Conservation (phyloP, 2,113 vertebrate genomes). For the Peromyscus maniculatus region DNA sequence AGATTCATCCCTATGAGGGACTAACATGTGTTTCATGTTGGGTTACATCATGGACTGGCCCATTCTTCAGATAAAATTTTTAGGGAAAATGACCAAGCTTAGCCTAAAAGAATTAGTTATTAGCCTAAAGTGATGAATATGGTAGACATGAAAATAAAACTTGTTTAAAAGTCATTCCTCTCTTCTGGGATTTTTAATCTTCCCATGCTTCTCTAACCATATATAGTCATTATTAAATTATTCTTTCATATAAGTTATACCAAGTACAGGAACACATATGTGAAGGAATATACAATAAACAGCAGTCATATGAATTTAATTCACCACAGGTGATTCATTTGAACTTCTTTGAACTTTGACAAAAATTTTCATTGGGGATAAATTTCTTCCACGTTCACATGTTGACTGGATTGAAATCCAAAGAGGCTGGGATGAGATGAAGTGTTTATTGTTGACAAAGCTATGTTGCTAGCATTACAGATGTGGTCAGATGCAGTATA, state of each 20-base stretch:
- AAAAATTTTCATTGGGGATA: background rate
- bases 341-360: background rate
- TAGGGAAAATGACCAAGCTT: background rate
- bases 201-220: background rate
- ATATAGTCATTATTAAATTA: background rate
- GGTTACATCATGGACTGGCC: background rate
- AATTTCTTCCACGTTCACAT: background rate
- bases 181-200: fast-evolving
- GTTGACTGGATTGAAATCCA: background rate
- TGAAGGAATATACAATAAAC: background rate
- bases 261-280: background rate
- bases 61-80: background rate
- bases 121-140: background rate
- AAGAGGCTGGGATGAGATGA: background rate
- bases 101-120: background rate
- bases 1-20: background rate
- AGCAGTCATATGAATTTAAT: background rate
- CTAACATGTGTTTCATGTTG: background rate
- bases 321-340: background rate
- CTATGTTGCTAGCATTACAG: background rate
- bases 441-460: background rate
- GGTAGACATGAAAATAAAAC: background rate
- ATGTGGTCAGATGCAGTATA: background rate
- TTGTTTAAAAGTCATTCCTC: background rate
- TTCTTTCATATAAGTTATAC: background rate